Evolutionary conservation across 2,797 vertebrate species (phyloP).

Genomic region (Phrynocephalus forsythii): DNA sequence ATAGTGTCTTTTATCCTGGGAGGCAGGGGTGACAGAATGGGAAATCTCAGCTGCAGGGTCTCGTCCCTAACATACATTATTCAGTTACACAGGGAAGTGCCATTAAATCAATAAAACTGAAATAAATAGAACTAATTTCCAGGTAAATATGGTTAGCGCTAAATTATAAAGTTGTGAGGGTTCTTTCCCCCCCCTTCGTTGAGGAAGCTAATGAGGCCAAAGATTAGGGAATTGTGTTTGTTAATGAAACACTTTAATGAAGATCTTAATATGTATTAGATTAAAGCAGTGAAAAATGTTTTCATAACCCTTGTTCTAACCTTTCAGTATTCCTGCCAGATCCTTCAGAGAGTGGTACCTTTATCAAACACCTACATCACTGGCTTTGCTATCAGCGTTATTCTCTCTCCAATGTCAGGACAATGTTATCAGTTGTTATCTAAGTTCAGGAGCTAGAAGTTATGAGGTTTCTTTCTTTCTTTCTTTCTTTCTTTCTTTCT

Average conservation of each 20-base stretch:
- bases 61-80: too few relatives aligned
- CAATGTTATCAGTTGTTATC: conserved; percentile 20
- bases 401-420: conserved; percentile 38
- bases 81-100: not conserved
- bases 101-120: not conserved
- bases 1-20: too few relatives aligned
- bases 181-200: conserved; percentile 41
- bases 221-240: conserved; percentile 53
- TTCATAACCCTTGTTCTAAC: conserved; percentile 40
- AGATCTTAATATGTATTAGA: conserved; percentile 1
- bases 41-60: too few relatives aligned
- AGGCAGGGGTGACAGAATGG: too few relatives aligned
- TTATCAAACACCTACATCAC: conserved; percentile 35
- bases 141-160: not conserved
- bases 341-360: conserved; percentile 37
- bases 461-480: not conserved
- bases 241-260: conserved; percentile 52
- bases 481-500: not conserved
- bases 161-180: conserved; percentile 20
- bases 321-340: conserved; percentile 12
- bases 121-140: not conserved
- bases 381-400: conserved; percentile 11
- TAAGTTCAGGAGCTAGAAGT: conserved; percentile 39
- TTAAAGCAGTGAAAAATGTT: conserved; percentile 23
- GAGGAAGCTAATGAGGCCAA: conserved; percentile 38